phyloP scores from a whole-genome alignment of 2,888 invertebrate species.

The Tuberolachnus salignus region DNA sequence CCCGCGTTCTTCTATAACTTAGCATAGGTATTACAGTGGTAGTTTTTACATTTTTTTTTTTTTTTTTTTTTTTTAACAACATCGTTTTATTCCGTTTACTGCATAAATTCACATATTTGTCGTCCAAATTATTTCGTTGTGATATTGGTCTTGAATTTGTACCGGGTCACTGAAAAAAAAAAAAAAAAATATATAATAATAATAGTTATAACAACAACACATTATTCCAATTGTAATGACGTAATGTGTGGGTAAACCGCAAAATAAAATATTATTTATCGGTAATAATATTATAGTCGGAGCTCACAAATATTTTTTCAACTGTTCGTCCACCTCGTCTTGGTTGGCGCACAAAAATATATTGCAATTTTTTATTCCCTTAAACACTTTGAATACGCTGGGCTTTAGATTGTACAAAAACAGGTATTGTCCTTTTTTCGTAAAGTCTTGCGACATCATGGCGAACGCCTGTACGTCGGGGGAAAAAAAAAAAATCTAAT shows the following conservation, averaged over 20 bases:
- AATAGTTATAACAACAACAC: not conserved
- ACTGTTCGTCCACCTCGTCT: constrained; percentile 22
- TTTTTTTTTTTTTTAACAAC: constrained; percentile 8
- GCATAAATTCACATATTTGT: not conserved
- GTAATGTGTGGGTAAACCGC: not conserved
- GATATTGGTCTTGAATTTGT: constrained; percentile 21
- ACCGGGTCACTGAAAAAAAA: not conserved
- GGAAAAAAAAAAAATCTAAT: constrained; percentile 13
- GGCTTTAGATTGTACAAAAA: constrained; percentile 84
- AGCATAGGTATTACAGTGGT: too few relatives aligned
- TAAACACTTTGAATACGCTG: constrained; percentile 79
- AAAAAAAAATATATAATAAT: not conserved
- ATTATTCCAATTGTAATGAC: not conserved
- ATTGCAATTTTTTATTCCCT: constrained; percentile 67
- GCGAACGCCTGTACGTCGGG: constrained; percentile 72
- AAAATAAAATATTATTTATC: not conserved
- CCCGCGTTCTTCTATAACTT: too few relatives aligned
- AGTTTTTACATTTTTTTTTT: too few relatives aligned
- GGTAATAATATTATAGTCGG: not conserved
- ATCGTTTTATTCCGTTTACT: not conserved
- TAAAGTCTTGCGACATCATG: constrained; percentile 76
- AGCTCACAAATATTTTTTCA: constrained; percentile 32
- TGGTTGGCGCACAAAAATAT: constrained; percentile 28
- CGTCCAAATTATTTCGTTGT: constrained; percentile 12
- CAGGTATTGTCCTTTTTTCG: constrained; percentile 73